Conservation (phyloP, 2,113 vertebrate genomes). For the Struthio camelus region DNA sequence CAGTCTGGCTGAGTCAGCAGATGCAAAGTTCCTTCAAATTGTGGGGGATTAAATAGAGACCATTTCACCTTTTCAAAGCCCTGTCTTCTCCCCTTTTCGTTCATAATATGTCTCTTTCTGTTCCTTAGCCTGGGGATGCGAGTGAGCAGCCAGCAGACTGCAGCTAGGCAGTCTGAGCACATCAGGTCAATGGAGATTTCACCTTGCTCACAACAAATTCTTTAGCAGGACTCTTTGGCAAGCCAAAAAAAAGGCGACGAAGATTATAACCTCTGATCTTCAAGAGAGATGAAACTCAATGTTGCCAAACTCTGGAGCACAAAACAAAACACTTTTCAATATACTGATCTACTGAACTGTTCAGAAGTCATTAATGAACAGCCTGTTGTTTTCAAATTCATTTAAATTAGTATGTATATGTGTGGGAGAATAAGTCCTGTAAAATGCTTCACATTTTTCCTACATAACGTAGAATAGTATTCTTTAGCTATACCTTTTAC, state of each 20-base stretch:
- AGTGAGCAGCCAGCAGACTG: not conserved
- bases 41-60: not conserved
- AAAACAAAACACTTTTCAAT: not conserved
- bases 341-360: not conserved
- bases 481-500: not conserved
- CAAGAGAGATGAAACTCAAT: not conserved
- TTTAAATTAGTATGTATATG: not conserved
- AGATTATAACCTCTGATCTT: not conserved
- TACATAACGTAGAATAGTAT: not conserved
- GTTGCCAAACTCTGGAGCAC: not conserved
- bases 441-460: not conserved
- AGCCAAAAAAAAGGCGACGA: not conserved
- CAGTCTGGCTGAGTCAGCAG: not conserved
- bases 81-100: not conserved
- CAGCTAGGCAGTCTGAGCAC: accelerated
- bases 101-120: not conserved
- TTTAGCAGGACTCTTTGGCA: not conserved
- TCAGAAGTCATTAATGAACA: not conserved
- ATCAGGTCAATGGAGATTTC: not conserved
- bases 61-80: not conserved
- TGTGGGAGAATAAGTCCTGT: not conserved
- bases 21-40: not conserved
- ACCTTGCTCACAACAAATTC: not conserved
- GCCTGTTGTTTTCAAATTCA: not conserved
- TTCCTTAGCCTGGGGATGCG: not conserved